Evolutionary conservation across 2,113 vertebrate species (phyloP).

Genomic region (Elaphurus davidianus): DNA sequence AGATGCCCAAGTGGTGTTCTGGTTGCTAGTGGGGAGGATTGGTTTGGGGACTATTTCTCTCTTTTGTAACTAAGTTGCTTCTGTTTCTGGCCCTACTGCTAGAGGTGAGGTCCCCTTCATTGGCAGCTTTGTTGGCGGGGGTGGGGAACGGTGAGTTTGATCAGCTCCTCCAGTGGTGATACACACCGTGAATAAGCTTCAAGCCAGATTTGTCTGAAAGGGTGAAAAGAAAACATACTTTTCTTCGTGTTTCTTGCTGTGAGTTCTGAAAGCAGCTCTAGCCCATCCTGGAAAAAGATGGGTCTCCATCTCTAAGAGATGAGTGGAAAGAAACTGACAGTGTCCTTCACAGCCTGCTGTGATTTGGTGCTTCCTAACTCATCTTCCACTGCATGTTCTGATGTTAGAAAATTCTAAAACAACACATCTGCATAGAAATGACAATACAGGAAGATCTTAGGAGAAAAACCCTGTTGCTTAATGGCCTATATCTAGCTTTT

Average conservation of each 20-base stretch:
- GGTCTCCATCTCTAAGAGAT: not conserved
- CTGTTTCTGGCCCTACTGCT: not conserved
- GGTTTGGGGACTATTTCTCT: not conserved
- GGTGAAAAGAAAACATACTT: not conserved
- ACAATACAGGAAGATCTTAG: constrained; percentile 32
- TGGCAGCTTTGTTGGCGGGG: not conserved
- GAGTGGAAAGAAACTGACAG: not conserved
- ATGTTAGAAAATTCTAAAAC: constrained; percentile 13
- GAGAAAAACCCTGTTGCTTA: constrained; percentile 38
- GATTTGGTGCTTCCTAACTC: not conserved
- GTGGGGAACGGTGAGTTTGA: not conserved
- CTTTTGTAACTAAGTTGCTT: not conserved
- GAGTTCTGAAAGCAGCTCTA: constrained; percentile 7
- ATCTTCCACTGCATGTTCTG: constrained; percentile 2
- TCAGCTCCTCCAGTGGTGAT: not conserved
- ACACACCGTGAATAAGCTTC: not conserved
- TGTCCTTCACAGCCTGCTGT: not conserved
- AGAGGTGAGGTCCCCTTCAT: not conserved
- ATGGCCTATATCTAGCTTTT: constrained; percentile 45
- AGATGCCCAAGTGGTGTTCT: not conserved
- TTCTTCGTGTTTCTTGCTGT: not conserved
- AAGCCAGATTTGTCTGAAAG: not conserved
- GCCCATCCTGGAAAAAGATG: not conserved
- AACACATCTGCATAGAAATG: constrained; percentile 50
- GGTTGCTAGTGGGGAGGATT: not conserved